Conservation (phyloP, 2,888 invertebrate genomes). For the Drosophila stalkeri region DNA sequence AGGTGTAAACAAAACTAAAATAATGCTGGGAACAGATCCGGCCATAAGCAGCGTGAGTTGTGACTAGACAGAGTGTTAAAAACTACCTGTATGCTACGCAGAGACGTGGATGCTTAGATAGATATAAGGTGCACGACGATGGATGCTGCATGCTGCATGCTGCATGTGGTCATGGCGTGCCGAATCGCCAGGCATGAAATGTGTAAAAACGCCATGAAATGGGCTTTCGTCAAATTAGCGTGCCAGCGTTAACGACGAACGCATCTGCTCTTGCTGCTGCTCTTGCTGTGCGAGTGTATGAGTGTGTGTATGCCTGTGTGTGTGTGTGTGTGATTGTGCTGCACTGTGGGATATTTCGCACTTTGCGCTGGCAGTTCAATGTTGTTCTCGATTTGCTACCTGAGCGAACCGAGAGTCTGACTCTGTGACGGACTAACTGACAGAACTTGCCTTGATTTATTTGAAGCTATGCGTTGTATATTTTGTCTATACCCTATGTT, state of each 20-base stretch:
- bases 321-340: constrained; percentile 29
- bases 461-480: constrained; percentile 28
- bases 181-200: constrained; percentile 71
- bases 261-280: constrained; percentile 20
- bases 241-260: constrained; percentile 77
- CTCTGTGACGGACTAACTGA: constrained; percentile 11
- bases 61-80: constrained; percentile 66
- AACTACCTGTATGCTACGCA: constrained; percentile 71
- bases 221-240: constrained; percentile 84
- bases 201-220: constrained; percentile 79
- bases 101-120: constrained; percentile 29
- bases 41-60: constrained; percentile 43
- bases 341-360: constrained; percentile 80
- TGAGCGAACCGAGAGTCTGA: constrained; percentile 23
- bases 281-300: constrained; percentile 15
- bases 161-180: constrained; percentile 51
- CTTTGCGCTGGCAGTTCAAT: constrained; percentile 67
- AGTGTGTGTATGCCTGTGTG: constrained; percentile 12
- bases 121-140: constrained; percentile 44
- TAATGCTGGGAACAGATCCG: constrained; percentile 26
- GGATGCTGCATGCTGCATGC: constrained; percentile 21
- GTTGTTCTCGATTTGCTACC: constrained; percentile 54
- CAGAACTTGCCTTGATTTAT: constrained; percentile 41
- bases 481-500: constrained; percentile 9
- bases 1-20: constrained; percentile 67